phyloP scores from a whole-genome alignment of 2,888 invertebrate species.

The Pandemis cinnamomeana region DNA sequence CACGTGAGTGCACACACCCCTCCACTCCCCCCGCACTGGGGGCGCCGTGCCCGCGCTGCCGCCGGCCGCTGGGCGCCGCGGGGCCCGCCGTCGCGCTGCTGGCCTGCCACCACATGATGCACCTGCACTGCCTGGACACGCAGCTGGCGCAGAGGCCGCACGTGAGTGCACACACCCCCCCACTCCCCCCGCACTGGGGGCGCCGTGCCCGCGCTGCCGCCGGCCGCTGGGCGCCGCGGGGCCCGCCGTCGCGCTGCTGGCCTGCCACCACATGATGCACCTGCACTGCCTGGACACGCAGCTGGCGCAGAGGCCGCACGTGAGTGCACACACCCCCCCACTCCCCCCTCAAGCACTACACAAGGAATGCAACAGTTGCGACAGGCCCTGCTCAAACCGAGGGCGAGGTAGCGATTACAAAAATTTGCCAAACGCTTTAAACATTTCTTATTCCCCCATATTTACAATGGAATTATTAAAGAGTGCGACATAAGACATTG shows the following conservation, averaged over 20 bases:
- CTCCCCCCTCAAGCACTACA: not conserved
- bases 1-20: constrained; percentile 35
- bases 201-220: no score
- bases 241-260: constrained; percentile 87
- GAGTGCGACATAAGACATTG: no score
- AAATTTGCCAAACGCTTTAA: no score
- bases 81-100: constrained; percentile 86
- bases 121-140: constrained; percentile 91
- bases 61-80: constrained; percentile 85
- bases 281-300: constrained; percentile 91
- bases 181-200: not conserved
- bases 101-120: constrained; percentile 91
- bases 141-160: constrained; percentile 76
- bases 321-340: constrained; percentile 1
- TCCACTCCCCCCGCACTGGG: not conserved
- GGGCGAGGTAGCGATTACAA: no score
- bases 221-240: constrained; percentile 86
- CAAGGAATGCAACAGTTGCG: constrained; percentile 50
- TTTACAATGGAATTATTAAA: no score
- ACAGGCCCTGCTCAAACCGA: no score
- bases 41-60: constrained; percentile 22
- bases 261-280: constrained; percentile 92
- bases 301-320: constrained; percentile 37
- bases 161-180: not conserved
- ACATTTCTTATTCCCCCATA: no score